These are phyloP conservation scores for Platycercus adscitus DNA, from an alignment of 2,113 vertebrate species.

Conservation along the genomic window DNA sequence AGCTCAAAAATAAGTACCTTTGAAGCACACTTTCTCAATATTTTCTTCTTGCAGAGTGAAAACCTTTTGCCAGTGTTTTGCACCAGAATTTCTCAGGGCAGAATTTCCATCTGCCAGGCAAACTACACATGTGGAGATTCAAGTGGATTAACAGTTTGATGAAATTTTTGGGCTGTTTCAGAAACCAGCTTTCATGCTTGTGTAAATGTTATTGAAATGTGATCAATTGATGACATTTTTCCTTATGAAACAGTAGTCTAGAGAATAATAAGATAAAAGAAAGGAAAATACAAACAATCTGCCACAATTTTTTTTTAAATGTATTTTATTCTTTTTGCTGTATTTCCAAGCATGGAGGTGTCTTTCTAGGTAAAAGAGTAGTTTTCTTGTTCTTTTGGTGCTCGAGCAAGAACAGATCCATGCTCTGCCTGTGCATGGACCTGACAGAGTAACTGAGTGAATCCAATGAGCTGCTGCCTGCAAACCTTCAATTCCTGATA, in stretches of 20 bases:
- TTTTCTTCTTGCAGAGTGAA: background rate
- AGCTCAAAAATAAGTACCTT: background rate
- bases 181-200: background rate
- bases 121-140: accelerated
- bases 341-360: background rate
- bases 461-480: background rate
- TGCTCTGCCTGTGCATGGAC: accelerated
- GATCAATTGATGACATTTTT: background rate
- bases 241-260: background rate
- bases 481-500: background rate
- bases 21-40: accelerated
- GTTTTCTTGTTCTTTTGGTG: background rate
- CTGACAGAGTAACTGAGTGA: background rate
- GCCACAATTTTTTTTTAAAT: background rate
- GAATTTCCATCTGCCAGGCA: background rate
- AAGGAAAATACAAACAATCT: background rate
- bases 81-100: background rate
- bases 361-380: background rate
- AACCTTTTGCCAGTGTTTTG: background rate
- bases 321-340: background rate
- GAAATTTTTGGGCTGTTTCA: no score
- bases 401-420: no score
- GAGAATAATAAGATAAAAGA: background rate
- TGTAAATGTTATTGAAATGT: background rate
- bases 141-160: background rate